Conservation (phyloP, 2,797 vertebrate species). For the Streptopelia turtur region DNA sequence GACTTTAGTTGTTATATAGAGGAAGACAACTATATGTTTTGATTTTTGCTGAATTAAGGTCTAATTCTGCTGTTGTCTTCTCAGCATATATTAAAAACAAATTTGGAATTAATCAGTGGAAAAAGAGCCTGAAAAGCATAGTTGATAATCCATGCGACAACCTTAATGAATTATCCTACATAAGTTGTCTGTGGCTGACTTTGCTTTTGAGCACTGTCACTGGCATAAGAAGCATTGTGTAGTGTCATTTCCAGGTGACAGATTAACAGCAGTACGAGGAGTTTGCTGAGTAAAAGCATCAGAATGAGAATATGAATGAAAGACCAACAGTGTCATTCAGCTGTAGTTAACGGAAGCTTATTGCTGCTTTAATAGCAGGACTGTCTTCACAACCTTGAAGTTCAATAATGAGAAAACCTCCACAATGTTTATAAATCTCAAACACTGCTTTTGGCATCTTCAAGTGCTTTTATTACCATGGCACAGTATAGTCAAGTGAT, state of each 20-base stretch:
- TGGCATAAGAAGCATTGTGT: not conserved
- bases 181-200: not conserved
- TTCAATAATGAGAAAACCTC: not conserved
- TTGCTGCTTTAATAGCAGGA: not conserved
- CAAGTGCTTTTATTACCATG: not conserved
- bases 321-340: not conserved
- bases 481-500: not conserved
- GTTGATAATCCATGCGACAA: not conserved
- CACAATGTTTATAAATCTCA: not conserved
- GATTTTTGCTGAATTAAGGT: not conserved
- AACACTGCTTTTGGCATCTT: not conserved
- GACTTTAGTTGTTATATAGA: not conserved
- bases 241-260: not conserved
- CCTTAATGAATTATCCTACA: not conserved
- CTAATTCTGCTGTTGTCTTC: not conserved
- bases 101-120: not conserved
- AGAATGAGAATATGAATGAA: not conserved
- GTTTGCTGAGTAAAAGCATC: not conserved
- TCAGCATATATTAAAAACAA: not conserved
- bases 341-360: not conserved
- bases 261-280: not conserved
- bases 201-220: not conserved
- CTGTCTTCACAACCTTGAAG: not conserved
- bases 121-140: not conserved
- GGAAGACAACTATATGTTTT: not conserved